Evolutionary conservation across 1,140 invertebrate species (phyloP).

Genomic region (Drosophila pseudoananassae): DNA sequence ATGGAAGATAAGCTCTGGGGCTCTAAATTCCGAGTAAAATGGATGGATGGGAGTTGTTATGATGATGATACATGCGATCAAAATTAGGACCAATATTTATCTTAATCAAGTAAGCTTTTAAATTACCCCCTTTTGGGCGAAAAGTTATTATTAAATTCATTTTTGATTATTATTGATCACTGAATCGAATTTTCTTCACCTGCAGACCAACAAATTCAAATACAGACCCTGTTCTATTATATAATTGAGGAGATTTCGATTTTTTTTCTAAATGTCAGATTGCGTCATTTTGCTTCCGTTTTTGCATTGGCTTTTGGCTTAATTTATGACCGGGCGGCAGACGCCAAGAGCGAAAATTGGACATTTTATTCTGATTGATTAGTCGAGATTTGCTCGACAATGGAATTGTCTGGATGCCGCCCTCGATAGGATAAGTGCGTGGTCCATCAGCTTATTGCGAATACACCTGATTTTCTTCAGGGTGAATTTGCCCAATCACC

Average conservation of each 20-base stretch:
- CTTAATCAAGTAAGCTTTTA: not conserved
- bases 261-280: conserved; percentile 27
- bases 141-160: not conserved
- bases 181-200: too few relatives aligned
- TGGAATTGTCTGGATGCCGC: too few relatives aligned
- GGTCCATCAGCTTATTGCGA: conserved; percentile 16
- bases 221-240: conserved; percentile 19
- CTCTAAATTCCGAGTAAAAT: not conserved
- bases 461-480: not conserved
- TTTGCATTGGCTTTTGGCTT: conserved; percentile 49
- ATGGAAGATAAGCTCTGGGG: conserved; percentile 25
- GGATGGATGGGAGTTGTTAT: conserved; percentile 1
- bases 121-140: not conserved
- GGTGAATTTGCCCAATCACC: too few relatives aligned
- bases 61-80: not conserved
- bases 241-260: conserved; percentile 18
- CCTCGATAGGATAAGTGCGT: conserved; percentile 19
- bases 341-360: conserved; percentile 40
- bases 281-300: too few relatives aligned
- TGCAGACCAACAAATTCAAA: too few relatives aligned
- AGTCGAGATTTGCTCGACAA: not conserved
- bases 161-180: not conserved
- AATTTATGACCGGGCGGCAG: conserved; percentile 45
- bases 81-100: not conserved
- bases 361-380: conserved; percentile 58